Evolutionary conservation across 2,888 invertebrate genomes (phyloP), one percentile per base, ranked within the genome.

Genomic region (Hymenopus coronatus): DNA sequence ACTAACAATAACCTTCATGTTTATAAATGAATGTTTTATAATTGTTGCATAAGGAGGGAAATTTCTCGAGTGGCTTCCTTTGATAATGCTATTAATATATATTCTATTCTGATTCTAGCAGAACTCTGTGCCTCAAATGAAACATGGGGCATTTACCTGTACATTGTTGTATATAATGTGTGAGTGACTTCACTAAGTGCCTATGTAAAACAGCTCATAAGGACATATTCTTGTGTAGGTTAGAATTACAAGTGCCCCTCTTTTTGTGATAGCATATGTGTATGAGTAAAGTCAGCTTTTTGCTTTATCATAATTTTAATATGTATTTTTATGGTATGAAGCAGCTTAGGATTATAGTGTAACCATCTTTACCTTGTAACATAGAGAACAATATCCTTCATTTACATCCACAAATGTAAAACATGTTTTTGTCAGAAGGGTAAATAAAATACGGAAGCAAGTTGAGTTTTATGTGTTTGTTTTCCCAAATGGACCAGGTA

Each of bases 301-400:
- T 85, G 82, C 85, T 88, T 88, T 40, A 85, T 20, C 46, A 88
- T 33, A 84, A 81, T 88, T 81, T 85, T 85, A 88, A 85, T 20
- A 82, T 82, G 85, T 88, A 88, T 88, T 88, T 88, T 88, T 85
- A 83, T 88, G 82, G 88, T 28, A 88, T 83, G 15, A 83, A 83
- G 83, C 25, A 85, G 85, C 46, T n/a, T 85, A 54, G 85, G 27
- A 27, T 54, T 28, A 15, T 85, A 27, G 46, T n/a, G 28, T 85
- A 85, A 54, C 85, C 25, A 27, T 27, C 54, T 70, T 15, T 54
- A 54, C 54, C 54, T 54, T 54, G 54, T 54, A 54, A 54, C 54
- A 54, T 54, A 54, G 54, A 15, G 20, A 54, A 54, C 46, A 46
- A 46, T 46, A 46, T 46, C 46, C 46, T 46, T 46, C 46, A 46